Conservation (phyloP, 2,888 invertebrate genomes). For the Lampropteryx suffumata region DNA sequence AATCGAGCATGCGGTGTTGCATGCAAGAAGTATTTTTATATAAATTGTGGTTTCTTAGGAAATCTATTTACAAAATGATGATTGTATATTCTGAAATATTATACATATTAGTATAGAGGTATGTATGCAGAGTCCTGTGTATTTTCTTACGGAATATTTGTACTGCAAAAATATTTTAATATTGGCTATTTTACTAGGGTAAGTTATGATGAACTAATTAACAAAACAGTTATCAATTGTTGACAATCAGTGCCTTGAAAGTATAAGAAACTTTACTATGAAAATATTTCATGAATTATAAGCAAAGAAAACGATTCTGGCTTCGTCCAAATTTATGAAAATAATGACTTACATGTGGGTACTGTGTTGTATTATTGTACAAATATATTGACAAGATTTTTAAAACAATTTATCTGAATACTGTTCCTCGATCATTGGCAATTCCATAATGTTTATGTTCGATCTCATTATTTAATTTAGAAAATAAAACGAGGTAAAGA, state of each 20-base stretch:
- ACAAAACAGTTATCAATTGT: slow-evolving; percentile 72
- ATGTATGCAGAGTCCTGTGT: slow-evolving; percentile 78
- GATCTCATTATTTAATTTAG: slow-evolving; percentile 83
- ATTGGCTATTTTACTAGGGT: slow-evolving; percentile 79
- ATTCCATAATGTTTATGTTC: slow-evolving; percentile 77
- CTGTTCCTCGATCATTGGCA: slow-evolving; percentile 58
- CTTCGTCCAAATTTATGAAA: slow-evolving; percentile 57
- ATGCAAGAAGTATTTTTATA: slow-evolving; percentile 75
- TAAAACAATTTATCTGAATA: slow-evolving; percentile 41
- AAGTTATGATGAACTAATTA: slow-evolving; percentile 70
- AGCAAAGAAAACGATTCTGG: slow-evolving; percentile 33
- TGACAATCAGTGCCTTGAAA: slow-evolving; percentile 78
- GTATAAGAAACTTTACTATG: slow-evolving; percentile 65
- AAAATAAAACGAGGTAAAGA: slow-evolving; percentile 81
- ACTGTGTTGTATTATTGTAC: slow-evolving; percentile 48
- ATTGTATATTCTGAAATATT: slow-evolving; percentile 74
- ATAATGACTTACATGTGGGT: slow-evolving; percentile 39
- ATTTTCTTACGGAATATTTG: slow-evolving; percentile 80
- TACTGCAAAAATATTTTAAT: slow-evolving; percentile 76
- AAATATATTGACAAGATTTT: slow-evolving; percentile 37
- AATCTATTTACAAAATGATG: slow-evolving; percentile 77
- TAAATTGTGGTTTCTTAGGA: slow-evolving; percentile 65
- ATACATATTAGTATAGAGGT: slow-evolving; percentile 77
- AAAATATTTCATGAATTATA: slow-evolving; percentile 64
- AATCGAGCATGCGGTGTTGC: slow-evolving; percentile 55